Percentiles rank a stretch among this genome's conserved stretches.
phyloP scores from a whole-genome alignment of 2,888 invertebrate species.

The Cotesia congregata region DNA sequence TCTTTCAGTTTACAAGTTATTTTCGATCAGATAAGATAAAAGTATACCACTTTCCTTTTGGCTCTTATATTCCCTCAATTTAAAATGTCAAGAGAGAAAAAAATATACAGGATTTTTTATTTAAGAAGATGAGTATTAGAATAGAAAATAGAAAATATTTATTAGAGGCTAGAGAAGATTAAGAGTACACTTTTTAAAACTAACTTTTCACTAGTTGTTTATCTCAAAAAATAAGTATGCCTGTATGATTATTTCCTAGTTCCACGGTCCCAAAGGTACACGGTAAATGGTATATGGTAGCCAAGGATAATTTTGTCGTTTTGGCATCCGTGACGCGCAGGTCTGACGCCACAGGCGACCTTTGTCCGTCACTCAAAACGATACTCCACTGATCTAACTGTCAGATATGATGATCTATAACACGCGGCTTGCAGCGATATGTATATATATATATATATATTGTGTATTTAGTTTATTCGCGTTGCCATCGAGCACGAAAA shows the following conservation, averaged over 20 bases:
- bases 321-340: conserved; percentile 27
- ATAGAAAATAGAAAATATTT: neutral
- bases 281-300: conserved; percentile 8
- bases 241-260: neutral
- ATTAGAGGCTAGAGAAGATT: neutral
- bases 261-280: neutral
- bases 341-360: conserved; percentile 38
- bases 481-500: conserved; percentile 37
- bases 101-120: conserved; percentile 9
- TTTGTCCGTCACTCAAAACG: conserved; percentile 42
- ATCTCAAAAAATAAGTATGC: neutral
- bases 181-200: neutral
- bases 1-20: conserved; percentile 54
- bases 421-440: conserved; percentile 50
- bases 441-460: neutral
- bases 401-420: conserved; percentile 61
- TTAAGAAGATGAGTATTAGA: neutral
- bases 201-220: neutral
- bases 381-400: conserved; percentile 42
- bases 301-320: conserved; percentile 21
- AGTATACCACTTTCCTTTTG: conserved; percentile 26
- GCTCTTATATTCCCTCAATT: neutral
- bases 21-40: conserved; percentile 60
- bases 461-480: conserved; percentile 2
- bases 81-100: conserved; percentile 5